Evolutionary conservation across 2,888 invertebrate species (phyloP).

Genomic region (Neoaliturus tenellus): DNA sequence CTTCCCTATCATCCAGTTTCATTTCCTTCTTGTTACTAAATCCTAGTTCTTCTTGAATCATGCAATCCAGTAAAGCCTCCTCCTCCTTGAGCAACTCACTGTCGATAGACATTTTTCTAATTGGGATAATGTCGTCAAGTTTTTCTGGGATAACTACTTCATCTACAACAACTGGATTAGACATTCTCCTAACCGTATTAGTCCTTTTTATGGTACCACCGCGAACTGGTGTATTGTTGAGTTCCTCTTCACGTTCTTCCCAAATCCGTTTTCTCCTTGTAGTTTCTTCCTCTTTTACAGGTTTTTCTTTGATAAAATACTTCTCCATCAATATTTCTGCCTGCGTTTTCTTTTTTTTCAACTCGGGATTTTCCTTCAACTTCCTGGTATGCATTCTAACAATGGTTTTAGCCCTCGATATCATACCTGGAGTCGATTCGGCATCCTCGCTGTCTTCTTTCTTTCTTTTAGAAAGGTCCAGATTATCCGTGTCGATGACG

Average conservation of each 20-base stretch:
- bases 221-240: neutral
- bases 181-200: constrained; percentile 15
- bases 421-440: constrained; percentile 72
- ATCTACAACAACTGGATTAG: neutral
- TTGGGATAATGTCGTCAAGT: neutral
- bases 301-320: constrained; percentile 79
- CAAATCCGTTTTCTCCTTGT: constrained; percentile 10
- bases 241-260: constrained; percentile 29
- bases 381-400: constrained; percentile 82
- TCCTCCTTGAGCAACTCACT: constrained; percentile 74
- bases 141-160: neutral
- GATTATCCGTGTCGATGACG: constrained; percentile 89
- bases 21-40: constrained; percentile 37
- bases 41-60: constrained; percentile 74
- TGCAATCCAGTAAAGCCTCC: constrained; percentile 74
- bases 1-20: neutral
- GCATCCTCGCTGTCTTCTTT: constrained; percentile 60
- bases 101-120: constrained; percentile 52
- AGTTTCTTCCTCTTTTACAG: constrained; percentile 64
- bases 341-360: constrained; percentile 77
- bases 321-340: constrained; percentile 87
- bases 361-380: constrained; percentile 71
- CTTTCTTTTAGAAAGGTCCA: constrained; percentile 78
- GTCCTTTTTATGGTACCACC: constrained; percentile 50
- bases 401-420: constrained; percentile 84